Evolutionary conservation across 2,113 vertebrate species (phyloP).

Genomic region (Crocuta crocuta): DNA sequence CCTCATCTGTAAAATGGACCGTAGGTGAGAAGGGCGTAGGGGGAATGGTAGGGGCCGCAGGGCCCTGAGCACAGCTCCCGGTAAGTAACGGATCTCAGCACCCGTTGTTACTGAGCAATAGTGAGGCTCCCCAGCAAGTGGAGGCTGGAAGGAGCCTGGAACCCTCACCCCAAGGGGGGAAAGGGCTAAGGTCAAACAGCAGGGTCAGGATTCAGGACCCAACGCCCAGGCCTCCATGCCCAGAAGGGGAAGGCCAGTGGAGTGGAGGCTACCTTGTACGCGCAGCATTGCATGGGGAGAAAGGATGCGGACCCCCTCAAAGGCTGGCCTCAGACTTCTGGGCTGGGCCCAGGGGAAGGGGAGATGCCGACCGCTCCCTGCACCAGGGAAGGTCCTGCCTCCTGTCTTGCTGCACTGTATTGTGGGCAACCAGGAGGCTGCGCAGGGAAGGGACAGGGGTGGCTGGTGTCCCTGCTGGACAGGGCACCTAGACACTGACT

Average conservation of each 20-base stretch:
- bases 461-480: neutral
- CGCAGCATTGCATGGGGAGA: rapidly evolving
- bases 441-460: rapidly evolving
- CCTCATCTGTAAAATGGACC: neutral
- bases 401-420: neutral
- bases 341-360: neutral
- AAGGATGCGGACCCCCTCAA: neutral
- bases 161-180: too few species aligned
- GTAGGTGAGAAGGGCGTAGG: too few species aligned
- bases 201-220: neutral
- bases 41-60: rapidly evolving
- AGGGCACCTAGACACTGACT: rapidly evolving
- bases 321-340: neutral
- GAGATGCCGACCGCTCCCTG: neutral
- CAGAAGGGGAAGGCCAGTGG: neutral
- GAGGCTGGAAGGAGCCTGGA: neutral
- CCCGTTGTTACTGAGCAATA: too few species aligned
- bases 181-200: neutral
- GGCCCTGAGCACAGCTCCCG: neutral
- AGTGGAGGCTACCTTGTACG: rapidly evolving
- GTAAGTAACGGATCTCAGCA: neutral
- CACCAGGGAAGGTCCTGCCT: neutral
- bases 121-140: too few species aligned
- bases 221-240: neutral
- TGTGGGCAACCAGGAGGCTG: neutral